Evolutionary conservation across 2,888 invertebrate genomes (phyloP).

Genomic region (Baronia brevicornis): DNA sequence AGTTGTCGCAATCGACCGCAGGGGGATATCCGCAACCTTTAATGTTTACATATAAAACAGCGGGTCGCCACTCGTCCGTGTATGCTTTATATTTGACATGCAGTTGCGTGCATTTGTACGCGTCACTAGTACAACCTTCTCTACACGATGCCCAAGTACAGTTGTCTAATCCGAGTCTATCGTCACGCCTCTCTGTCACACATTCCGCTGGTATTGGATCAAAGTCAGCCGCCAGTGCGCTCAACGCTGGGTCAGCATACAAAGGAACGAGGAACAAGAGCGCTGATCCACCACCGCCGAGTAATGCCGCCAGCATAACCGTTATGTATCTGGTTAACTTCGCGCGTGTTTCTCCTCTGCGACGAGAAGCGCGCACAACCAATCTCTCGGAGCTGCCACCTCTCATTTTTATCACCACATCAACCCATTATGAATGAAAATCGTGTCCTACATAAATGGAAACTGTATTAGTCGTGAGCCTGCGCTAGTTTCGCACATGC

Average conservation of each 20-base stretch:
- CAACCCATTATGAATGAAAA: conserved; percentile 58
- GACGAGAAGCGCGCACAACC: conserved; percentile 54
- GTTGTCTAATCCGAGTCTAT: conserved; percentile 83
- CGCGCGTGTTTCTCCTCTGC: conserved; percentile 58
- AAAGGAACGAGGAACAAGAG: conserved; percentile 67
- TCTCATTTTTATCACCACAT: conserved; percentile 62
- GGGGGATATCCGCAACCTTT: conserved; percentile 91
- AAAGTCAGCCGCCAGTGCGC: conserved; percentile 83
- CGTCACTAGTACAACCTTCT: conserved; percentile 88
- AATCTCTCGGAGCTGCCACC: conserved; percentile 67
- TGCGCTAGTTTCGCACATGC: conserved; percentile 37
- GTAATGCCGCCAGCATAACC: conserved; percentile 55
- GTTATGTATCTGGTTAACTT: conserved; percentile 63
- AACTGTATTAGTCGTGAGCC: conserved; percentile 34
- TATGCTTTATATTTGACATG: conserved; percentile 78
- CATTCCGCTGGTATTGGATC: conserved; percentile 83
- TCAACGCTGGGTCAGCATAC: conserved; percentile 70
- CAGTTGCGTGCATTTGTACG: conserved; percentile 80
- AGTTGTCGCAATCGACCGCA: conserved; percentile 83
- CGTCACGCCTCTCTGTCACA: conserved; percentile 81
- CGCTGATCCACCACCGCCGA: conserved; percentile 64
- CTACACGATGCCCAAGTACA: conserved; percentile 88
- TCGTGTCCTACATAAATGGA: conserved; percentile 34
- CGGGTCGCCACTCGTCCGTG: conserved; percentile 70
- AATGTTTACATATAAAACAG: conserved; percentile 84